A percentile compares a stretch with the other conserved stretches of the same genome.
phyloP scores from a whole-genome alignment of 2,113 vertebrate species.

The Anser brachyrhynchus region DNA sequence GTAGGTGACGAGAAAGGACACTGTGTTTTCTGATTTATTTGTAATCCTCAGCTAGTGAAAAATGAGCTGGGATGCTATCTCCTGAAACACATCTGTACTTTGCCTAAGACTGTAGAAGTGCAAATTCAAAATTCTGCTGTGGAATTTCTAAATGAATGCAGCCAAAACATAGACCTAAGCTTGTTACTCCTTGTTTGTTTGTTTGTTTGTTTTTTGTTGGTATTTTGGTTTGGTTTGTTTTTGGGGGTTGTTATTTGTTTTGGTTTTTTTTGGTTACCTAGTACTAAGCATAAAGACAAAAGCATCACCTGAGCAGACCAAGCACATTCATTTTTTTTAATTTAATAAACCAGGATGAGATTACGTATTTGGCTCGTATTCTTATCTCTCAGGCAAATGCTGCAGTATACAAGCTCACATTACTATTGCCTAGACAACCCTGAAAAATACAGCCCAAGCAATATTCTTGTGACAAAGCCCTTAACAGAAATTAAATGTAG shows the following conservation, averaged over 20 bases:
- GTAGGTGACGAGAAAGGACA: fast-evolving
- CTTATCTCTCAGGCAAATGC: background rate
- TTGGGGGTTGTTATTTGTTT: no score
- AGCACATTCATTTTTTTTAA: background rate
- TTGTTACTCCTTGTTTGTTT: background rate
- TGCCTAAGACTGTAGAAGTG: background rate
- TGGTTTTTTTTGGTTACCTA: background rate
- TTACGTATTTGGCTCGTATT: background rate
- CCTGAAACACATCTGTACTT: background rate
- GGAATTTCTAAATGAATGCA: background rate
- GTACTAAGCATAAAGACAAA: background rate
- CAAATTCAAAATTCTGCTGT: background rate
- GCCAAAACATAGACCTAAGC: background rate
- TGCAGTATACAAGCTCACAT: background rate
- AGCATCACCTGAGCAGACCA: background rate
- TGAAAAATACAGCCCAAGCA: background rate
- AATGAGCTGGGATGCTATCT: background rate
- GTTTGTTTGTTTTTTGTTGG: no score
- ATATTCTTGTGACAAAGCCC: background rate
- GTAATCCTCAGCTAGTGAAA: background rate
- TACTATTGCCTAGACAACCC: background rate
- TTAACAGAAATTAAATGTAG: background rate
- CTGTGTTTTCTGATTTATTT: background rate
- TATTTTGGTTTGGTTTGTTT: no score
- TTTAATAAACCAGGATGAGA: background rate